Evolutionary conservation across 2,797 vertebrate species (phyloP).

Genomic region (Tauraco hartlaubi): DNA sequence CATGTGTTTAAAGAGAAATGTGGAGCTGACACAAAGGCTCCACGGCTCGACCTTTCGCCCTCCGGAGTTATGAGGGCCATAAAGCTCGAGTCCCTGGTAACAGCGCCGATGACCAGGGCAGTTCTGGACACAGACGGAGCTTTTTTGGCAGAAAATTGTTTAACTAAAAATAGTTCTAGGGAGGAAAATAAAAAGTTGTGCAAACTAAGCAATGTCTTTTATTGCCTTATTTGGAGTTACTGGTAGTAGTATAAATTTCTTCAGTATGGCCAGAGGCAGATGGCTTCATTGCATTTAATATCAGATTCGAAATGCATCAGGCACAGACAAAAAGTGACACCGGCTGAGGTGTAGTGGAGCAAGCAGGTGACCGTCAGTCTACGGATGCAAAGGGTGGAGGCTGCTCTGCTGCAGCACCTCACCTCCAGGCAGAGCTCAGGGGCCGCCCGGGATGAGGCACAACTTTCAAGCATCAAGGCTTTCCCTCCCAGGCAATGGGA

Average conservation of each 20-base stretch:
- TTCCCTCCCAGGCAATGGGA: not conserved
- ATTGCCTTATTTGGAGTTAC: slow-evolving; percentile 66
- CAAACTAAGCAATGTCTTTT: slow-evolving; percentile 62
- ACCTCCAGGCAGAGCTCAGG: not conserved
- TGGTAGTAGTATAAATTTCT: slow-evolving; percentile 34
- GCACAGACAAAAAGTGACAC: not conserved
- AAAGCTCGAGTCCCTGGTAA: slow-evolving; percentile 72
- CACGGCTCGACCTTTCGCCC: slow-evolving; percentile 71
- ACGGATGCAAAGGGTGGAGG: not conserved
- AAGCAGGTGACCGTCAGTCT: rapidly evolving
- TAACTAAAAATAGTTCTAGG: slow-evolving; percentile 69
- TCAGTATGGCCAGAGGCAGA: not conserved
- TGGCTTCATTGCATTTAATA: not conserved
- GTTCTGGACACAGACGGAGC: slow-evolving; percentile 60
- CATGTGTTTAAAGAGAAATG: slow-evolving; percentile 76
- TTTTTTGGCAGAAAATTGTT: slow-evolving; percentile 71
- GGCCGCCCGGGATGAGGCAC: not conserved
- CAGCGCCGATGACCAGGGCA: slow-evolving; percentile 61
- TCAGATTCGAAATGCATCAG: not conserved
- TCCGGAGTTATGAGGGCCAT: slow-evolving; percentile 73
- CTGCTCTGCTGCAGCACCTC: not conserved
- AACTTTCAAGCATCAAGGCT: not conserved
- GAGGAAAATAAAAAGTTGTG: slow-evolving; percentile 60
- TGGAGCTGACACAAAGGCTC: slow-evolving; percentile 75
- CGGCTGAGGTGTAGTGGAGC: not conserved